These are phyloP conservation scores for Drosophila sucinea DNA, from an alignment of 1,140 invertebrate genomes.

Conservation along the genomic window DNA sequence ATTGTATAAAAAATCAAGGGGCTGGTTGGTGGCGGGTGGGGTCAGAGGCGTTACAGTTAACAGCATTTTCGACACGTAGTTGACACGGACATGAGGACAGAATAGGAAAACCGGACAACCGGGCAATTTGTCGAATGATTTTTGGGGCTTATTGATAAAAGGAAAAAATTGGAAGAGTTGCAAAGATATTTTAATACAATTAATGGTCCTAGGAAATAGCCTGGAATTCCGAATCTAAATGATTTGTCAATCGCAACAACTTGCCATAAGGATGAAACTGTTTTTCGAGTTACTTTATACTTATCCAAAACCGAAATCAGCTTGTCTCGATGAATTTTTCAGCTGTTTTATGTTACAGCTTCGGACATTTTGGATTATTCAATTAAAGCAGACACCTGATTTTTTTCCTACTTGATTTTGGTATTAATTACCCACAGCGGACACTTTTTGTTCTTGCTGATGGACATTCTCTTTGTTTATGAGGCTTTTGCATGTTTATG, in stretches of 20 bases:
- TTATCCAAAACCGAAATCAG: no score
- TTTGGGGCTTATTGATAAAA: constrained; percentile 19
- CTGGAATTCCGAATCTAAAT: no score
- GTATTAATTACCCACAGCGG: constrained; percentile 9
- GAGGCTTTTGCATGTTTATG: constrained; percentile 64
- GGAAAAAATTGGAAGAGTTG: neutral
- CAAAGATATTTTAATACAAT: neutral
- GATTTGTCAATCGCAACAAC: no score
- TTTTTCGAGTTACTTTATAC: no score
- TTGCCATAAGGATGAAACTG: no score
- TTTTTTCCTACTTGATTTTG: constrained; percentile 10
- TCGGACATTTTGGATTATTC: neutral
- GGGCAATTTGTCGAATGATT: constrained; percentile 42
- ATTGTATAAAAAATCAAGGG: constrained; percentile 47
- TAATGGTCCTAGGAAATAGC: neutral
- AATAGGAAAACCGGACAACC: constrained; percentile 3
- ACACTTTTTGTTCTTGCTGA: constrained; percentile 29
- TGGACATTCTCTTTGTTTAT: constrained; percentile 50
- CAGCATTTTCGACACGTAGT: constrained; percentile 56
- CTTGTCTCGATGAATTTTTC: neutral
- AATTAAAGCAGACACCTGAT: constrained; percentile 22
- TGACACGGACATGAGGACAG: constrained; percentile 22
- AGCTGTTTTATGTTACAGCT: neutral
- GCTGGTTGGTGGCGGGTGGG: neutral
- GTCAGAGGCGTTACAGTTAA: constrained; percentile 35